Evolutionary conservation across 1,140 invertebrate genomes (phyloP), one percentile per base, ranked within the genome.

Genomic region (Agrilus planipennis): DNA sequence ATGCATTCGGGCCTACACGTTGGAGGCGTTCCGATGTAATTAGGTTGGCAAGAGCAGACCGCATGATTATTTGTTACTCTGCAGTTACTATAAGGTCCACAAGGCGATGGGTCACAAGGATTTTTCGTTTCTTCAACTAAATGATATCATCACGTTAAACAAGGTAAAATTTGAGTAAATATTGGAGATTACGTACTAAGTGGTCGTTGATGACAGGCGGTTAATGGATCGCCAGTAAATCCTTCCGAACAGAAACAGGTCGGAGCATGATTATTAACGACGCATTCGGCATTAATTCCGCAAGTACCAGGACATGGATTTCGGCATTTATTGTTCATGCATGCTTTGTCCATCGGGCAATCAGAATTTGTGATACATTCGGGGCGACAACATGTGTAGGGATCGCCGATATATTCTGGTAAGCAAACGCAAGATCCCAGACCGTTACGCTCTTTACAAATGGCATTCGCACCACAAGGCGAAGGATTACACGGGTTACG

Each of bases 211-310:
- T 71, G 71, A 53, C 81, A 84, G 40, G 72, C 70, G 41, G 63
- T 58, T 51, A 80, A 76, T 23, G 82, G 76, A 69, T 81, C 75
- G 41, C 81, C 80, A 31, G 72, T 77, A 43, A 73, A 73, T 44
- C 71, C 72, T 23, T 54, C 46, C 15, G 70, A 64, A 55, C 79
- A 77, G 47, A 71, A 73, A 57, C 79, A 80, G 47, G 78, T 73
- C 25, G 83, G 79, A 34, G 77, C 75, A 62, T 88, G 84, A 57
- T 83, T 84, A 20, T 77, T 68, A 1, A 87, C 80, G 52, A 73
- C 71, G 60, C 85, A 89, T 50, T 77, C 71, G n/a, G 84, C 77
- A 50, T 81, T 81, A 20, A 78, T 58, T 18, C 84, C 84, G 61
- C 84, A 84, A 34, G 71, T 73, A 16, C 80, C 81, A 17, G 71